Conservation (phyloP, 2,888 invertebrate species). For the Diaperis boleti region DNA sequence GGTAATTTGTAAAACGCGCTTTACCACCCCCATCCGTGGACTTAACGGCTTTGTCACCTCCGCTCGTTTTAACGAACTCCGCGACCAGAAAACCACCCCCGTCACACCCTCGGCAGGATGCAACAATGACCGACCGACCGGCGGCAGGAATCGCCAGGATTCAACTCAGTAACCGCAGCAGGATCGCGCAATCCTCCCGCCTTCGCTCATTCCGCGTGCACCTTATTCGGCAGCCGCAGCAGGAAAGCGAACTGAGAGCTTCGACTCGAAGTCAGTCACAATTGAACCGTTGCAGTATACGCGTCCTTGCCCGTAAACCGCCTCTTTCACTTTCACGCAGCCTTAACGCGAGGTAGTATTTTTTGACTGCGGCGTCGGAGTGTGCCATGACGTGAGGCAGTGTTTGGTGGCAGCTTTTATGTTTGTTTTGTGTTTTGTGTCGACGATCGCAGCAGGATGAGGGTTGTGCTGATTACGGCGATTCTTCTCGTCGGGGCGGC, state of each 20-base stretch:
- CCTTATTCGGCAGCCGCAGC: constrained; percentile 32
- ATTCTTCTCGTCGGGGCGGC: constrained; percentile 3
- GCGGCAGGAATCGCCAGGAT: constrained; percentile 24
- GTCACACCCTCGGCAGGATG: constrained; percentile 14
- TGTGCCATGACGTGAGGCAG: constrained; percentile 3
- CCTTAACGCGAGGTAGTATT: not conserved
- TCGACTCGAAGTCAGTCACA: no score
- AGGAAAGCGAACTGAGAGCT: no score
- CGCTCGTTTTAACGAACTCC: no score
- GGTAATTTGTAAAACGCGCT: no score
- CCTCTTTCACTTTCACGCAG: constrained; percentile 26
- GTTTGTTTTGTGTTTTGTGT: constrained; percentile 25
- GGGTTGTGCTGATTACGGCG: constrained; percentile 3
- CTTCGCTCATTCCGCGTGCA: constrained; percentile 32
- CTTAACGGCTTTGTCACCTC: no score
- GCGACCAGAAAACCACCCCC: no score
- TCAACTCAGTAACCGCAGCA: constrained; percentile 33
- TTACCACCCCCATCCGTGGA: no score
- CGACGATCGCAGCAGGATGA: constrained; percentile 10
- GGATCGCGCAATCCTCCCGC: constrained; percentile 41
- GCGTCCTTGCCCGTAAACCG: constrained; percentile 6
- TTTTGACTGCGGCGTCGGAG: not conserved
- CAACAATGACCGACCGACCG: constrained; percentile 15
- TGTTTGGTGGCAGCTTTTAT: constrained; percentile 11
- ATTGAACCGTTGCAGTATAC: constrained; percentile 17